phyloP scores from a whole-genome alignment of 2,113 vertebrate genomes.

The Anthoscopus minutus region DNA sequence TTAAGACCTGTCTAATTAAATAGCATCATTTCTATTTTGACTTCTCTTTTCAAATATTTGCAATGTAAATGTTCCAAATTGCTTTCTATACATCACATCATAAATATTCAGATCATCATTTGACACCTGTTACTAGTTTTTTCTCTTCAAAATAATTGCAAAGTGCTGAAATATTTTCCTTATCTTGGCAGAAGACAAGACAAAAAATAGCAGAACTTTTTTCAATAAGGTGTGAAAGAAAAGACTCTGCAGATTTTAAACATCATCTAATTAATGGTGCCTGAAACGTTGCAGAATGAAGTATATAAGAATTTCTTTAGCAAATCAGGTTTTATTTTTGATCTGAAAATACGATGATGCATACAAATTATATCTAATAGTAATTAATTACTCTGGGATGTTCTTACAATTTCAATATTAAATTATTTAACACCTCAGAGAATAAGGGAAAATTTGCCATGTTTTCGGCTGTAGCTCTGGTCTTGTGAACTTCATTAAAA shows the following conservation, averaged over 20 bases:
- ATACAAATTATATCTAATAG: slow-evolving; percentile 34
- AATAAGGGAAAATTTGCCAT: neutral
- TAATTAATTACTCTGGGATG: slow-evolving; percentile 27
- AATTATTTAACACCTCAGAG: neutral
- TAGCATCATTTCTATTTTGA: neutral
- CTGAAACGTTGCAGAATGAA: neutral
- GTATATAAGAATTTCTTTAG: slow-evolving; percentile 4
- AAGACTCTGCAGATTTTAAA: slow-evolving; percentile 37
- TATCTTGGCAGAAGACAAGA: neutral
- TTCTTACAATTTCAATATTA: slow-evolving; percentile 8
- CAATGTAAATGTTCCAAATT: neutral
- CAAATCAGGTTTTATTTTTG: slow-evolving; percentile 51
- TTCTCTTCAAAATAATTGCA: neutral
- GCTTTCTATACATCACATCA: neutral
- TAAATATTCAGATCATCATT: slow-evolving; percentile 33
- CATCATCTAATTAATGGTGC: slow-evolving; percentile 35
- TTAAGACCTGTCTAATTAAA: neutral
- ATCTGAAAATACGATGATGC: slow-evolving; percentile 41
- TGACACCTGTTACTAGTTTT: neutral
- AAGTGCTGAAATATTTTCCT: neutral
- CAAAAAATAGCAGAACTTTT: neutral
- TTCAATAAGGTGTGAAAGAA: slow-evolving; percentile 30
- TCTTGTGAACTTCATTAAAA: neutral
- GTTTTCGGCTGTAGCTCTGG: neutral
- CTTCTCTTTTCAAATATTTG: slow-evolving; percentile 7